Evolutionary conservation across 2,113 vertebrate species (phyloP), one percentile per base, ranked within the genome.

Genomic region (Oplegnathus fasciatus): DNA sequence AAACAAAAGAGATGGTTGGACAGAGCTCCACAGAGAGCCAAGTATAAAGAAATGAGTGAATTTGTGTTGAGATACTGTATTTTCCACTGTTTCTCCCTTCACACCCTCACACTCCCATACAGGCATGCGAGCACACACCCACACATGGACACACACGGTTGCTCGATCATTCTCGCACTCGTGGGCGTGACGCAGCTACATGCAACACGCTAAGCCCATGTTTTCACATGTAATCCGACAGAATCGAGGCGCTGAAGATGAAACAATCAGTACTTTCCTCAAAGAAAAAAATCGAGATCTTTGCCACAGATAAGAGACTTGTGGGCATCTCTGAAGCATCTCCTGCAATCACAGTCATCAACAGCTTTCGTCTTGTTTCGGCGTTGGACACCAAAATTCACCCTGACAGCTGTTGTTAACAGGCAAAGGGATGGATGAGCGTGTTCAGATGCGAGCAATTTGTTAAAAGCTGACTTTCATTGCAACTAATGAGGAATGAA

Each of bases 401-500:
- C 69, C 28, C 40, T 57, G 92, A 87, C 89, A 87, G 88, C 88
- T 86, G 82, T 69, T 88, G 77, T 75, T 79, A 90, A 69, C 61
- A 20, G 73, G 85, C 37, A 78, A 87, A 71, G 72, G 76, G 86
- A 87, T 85, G 52, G 84, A 84, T 83, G 84, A 80, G 75, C 17
- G 11, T n/a, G 58, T 83, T 83, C 77, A 87, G 84, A 88, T 14
- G 46, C 71, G 48, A 52, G 84, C 67, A 78, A 77, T 91, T 82
- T 89, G 83, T 37, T 61, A 83, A 88, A 86, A 86, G 48, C 44
- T 69, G 67, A 77, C 52, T 83, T 88, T 91, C 44, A 92, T 84
- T 89, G 85, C 83, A 81, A 28, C 84, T 90, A 87, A 91, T 89
- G 89, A 92, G 85, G 74, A 88, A 90, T 89, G 77, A 91, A 86